phyloP scores from a whole-genome alignment of 2,797 vertebrate genomes.

The Lagodon rhomboides region DNA sequence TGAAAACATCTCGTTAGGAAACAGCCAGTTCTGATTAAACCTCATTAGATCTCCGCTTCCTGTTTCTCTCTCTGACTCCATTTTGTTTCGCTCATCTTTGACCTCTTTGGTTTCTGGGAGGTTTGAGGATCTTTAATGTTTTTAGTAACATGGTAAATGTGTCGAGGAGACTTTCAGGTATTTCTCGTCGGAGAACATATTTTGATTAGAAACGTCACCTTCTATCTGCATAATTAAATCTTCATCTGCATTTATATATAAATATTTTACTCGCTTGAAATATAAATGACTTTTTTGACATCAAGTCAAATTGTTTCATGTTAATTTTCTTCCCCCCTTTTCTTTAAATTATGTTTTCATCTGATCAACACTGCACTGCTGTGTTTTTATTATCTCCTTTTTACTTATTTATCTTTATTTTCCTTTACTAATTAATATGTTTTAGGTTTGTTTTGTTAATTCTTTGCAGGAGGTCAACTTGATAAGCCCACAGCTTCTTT shows the following conservation, averaged over 20 bases:
- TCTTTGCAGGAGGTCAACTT: not conserved
- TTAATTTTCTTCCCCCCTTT: not conserved
- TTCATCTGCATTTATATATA: too few species aligned
- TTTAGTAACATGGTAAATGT: not conserved
- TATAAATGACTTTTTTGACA: not conserved
- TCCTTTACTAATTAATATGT: not conserved
- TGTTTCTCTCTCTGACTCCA: not conserved
- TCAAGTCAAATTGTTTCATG: not conserved
- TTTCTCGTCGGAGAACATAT: not conserved
- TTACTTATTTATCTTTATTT: not conserved
- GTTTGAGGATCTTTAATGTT: not conserved
- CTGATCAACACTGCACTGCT: too few species aligned
- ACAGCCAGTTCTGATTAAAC: conserved; percentile 11
- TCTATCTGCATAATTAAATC: too few species aligned
- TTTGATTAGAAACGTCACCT: not conserved
- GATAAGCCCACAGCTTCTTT: too few species aligned
- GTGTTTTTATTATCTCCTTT: too few species aligned
- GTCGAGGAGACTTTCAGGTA: not conserved
- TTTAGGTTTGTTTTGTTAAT: not conserved
- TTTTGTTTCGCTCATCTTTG: not conserved
- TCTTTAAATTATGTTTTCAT: not conserved
- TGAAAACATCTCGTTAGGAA: conserved; percentile 29
- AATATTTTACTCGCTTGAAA: not conserved
- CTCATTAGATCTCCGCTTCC: not conserved
- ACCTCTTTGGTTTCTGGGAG: not conserved